Evolutionary conservation across 2,113 vertebrate species (phyloP).

Genomic region (Proteles cristata): DNA sequence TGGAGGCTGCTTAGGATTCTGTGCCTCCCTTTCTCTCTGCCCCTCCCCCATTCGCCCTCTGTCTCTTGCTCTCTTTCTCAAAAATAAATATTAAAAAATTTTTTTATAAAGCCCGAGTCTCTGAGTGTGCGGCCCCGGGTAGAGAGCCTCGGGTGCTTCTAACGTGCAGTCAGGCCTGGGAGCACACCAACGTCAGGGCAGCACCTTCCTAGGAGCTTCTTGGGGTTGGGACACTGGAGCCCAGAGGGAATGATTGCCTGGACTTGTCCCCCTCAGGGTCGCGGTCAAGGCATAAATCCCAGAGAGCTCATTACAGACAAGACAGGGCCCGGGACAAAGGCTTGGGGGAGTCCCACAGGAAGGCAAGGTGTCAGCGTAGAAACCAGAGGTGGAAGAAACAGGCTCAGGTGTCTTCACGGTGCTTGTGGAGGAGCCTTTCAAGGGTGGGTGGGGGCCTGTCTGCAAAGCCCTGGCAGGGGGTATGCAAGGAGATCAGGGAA

Average conservation of each 20-base stretch:
- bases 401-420: neutral
- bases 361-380: neutral
- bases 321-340: neutral
- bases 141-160: too few relatives aligned
- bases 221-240: neutral
- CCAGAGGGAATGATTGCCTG: neutral
- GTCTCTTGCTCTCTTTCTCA: too few relatives aligned
- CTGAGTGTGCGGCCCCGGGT: neutral
- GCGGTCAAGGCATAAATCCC: neutral
- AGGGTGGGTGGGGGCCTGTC: neutral
- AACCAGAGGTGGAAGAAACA: neutral
- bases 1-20: too few relatives aligned
- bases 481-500: neutral
- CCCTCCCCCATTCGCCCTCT: too few relatives aligned
- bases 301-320: neutral
- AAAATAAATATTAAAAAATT: too few relatives aligned
- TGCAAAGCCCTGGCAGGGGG: neutral
- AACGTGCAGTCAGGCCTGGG: neutral
- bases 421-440: neutral
- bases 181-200: too few relatives aligned
- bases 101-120: neutral
- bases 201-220: neutral
- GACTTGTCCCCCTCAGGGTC: neutral
- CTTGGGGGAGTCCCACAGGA: neutral
- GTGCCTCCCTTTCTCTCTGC: too few relatives aligned